Conservation (phyloP, 2,113 vertebrate genomes). For the Raja brachyura region DNA sequence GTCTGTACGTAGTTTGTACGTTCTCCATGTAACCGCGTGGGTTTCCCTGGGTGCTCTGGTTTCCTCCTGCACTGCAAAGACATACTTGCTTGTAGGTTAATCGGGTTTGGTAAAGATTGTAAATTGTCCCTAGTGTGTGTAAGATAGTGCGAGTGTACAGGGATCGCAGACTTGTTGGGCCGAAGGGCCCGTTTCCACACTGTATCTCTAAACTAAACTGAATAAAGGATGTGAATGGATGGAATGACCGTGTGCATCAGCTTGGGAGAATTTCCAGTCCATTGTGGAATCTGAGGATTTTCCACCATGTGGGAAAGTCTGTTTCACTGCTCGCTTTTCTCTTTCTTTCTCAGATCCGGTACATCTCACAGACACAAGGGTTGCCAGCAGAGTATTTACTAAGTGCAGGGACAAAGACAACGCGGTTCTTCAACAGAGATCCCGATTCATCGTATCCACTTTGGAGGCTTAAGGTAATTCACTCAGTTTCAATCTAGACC, state of each 20-base stretch:
- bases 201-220: too few relatives aligned
- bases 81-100: too few relatives aligned
- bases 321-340: slow-evolving; percentile 38
- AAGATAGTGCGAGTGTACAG: too few relatives aligned
- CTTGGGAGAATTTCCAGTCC: not conserved
- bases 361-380: slow-evolving; percentile 97
- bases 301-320: not conserved
- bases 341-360: slow-evolving; percentile 79
- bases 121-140: too few relatives aligned
- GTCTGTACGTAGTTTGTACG: too few relatives aligned
- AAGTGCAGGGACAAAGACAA: slow-evolving; percentile 96
- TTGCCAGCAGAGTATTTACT: slow-evolving; percentile 95
- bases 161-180: too few relatives aligned
- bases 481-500: not conserved
- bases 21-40: too few relatives aligned
- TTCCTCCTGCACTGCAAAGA: too few relatives aligned
- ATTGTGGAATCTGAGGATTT: not conserved
- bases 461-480: slow-evolving; percentile 90
- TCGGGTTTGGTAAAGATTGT: too few relatives aligned
- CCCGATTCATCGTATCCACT: slow-evolving; percentile 90
- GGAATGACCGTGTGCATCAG: not conserved
- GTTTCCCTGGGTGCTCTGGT: too few relatives aligned
- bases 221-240: not conserved
- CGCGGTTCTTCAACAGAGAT: slow-evolving; percentile 98
- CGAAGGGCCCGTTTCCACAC: too few relatives aligned